Evolutionary conservation across 2,797 vertebrate genomes (phyloP).

Genomic region (Crypturellus tataupa): DNA sequence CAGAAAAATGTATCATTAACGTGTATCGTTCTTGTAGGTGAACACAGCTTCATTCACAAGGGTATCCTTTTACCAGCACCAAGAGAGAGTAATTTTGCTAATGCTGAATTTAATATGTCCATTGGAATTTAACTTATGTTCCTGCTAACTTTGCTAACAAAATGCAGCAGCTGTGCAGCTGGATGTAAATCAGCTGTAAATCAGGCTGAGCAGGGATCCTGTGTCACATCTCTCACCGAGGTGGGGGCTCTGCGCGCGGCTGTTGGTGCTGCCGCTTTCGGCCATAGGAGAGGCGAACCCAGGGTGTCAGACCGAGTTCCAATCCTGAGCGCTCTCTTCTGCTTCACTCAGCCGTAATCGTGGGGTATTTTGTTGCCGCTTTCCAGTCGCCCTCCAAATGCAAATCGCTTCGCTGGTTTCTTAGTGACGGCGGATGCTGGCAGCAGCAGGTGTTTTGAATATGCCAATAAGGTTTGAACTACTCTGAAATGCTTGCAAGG

Average conservation of each 20-base stretch:
- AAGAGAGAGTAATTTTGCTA: background rate
- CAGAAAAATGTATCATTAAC: background rate
- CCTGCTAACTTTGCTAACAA: background rate
- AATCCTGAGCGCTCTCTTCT: background rate
- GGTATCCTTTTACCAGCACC: background rate
- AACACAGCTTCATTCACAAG: background rate
- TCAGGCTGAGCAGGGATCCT: background rate
- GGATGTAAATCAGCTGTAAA: background rate
- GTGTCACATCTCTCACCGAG: background rate
- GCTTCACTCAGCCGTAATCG: conserved; percentile 64
- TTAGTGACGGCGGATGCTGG: conserved; percentile 48
- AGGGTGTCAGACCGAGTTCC: background rate
- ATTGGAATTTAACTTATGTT: background rate
- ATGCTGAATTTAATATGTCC: background rate
- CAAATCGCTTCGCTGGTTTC: conserved; percentile 44
- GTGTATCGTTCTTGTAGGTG: rapidly evolving
- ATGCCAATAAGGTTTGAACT: conserved; percentile 30
- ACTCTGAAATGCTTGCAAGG: conserved; percentile 25
- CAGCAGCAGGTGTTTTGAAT: conserved; percentile 59
- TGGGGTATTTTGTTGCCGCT: conserved; percentile 67
- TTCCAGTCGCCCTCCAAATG: conserved; percentile 71
- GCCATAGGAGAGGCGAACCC: background rate
- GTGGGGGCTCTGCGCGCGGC: background rate
- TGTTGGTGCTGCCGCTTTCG: background rate
- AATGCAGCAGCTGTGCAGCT: background rate